phyloP scores from a whole-genome alignment of 2,797 vertebrate species.

The Heteromormyrus szaboi region DNA sequence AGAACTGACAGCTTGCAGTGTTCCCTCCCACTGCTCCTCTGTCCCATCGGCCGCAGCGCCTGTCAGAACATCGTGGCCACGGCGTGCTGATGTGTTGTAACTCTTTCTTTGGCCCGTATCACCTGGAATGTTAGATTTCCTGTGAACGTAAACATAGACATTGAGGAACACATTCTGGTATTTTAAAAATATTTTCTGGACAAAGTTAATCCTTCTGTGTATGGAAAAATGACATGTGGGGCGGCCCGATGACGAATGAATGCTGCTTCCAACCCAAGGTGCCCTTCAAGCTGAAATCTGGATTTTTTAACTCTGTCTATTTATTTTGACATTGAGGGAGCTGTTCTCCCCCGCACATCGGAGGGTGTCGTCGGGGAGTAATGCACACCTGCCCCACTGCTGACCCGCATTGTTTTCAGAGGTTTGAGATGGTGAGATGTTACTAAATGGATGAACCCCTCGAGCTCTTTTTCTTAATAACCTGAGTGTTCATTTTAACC shows the following conservation, averaged over 20 bases:
- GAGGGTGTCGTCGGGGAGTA: background rate
- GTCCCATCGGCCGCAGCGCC: background rate
- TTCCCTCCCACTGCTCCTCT: background rate
- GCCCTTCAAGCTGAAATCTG: conserved; percentile 2
- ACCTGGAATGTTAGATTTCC: conserved; percentile 1
- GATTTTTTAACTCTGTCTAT: conserved; percentile 5
- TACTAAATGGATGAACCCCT: background rate
- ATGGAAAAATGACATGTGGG: background rate
- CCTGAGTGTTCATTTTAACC: background rate
- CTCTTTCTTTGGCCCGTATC: background rate
- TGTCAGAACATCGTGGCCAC: background rate
- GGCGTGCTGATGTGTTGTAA: background rate
- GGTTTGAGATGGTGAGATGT: background rate
- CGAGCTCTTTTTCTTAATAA: background rate
- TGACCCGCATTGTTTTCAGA: background rate
- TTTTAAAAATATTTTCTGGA: conserved; percentile 3
- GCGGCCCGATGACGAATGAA: background rate
- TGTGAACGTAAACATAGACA: conserved; percentile 4
- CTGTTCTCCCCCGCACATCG: background rate
- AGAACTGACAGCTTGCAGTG: background rate
- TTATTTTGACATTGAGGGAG: background rate
- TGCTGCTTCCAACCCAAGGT: background rate
- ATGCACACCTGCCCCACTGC: background rate
- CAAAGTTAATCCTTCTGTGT: conserved; percentile 1
- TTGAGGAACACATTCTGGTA: conserved; percentile 4